Percentiles rank a stretch among this genome's conserved stretches.
These are phyloP conservation scores for Sinhomidia bicolor DNA, from an alignment of 2,888 invertebrate genomes.

Conservation along the genomic window DNA sequence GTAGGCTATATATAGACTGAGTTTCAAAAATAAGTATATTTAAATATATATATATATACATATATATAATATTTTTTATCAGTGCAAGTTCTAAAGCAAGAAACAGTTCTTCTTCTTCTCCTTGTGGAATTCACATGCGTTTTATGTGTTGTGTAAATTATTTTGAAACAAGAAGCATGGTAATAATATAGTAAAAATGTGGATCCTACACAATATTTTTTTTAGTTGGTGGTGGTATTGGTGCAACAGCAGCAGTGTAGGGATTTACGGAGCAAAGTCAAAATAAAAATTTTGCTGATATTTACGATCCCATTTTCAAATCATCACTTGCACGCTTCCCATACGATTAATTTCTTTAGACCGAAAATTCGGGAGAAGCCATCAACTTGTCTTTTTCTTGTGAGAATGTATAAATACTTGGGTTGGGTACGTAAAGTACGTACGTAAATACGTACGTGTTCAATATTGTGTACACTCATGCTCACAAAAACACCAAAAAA, in stretches of 20 bases:
- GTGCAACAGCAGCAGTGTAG: no score
- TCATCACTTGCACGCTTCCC: slow-evolving; percentile 66
- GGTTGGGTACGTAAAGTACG: no score
- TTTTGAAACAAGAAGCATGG: not conserved
- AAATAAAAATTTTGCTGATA: slow-evolving; percentile 67
- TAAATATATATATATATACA: no score
- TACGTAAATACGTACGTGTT: not conserved
- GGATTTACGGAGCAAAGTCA: slow-evolving; percentile 70
- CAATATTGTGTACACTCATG: not conserved
- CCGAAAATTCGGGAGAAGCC: not conserved
- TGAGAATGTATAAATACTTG: not conserved
- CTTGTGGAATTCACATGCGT: not conserved
- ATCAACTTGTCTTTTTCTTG: not conserved
- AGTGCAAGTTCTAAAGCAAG: no score
- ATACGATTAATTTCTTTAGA: slow-evolving; percentile 59
- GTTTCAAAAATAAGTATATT: slow-evolving; percentile 29
- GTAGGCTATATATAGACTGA: slow-evolving; percentile 31
- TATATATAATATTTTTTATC: no score
- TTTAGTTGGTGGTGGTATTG: slow-evolving; percentile 41
- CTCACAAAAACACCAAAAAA: no score
- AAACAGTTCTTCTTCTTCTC: not conserved
- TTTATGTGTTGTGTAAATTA: not conserved
- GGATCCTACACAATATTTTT: not conserved
- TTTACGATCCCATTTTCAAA: slow-evolving; percentile 71
- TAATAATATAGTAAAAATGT: not conserved